Base-by-base conservation (phyloP, 1,140 invertebrate genomes). In the Diorhabda elongata region DNA sequence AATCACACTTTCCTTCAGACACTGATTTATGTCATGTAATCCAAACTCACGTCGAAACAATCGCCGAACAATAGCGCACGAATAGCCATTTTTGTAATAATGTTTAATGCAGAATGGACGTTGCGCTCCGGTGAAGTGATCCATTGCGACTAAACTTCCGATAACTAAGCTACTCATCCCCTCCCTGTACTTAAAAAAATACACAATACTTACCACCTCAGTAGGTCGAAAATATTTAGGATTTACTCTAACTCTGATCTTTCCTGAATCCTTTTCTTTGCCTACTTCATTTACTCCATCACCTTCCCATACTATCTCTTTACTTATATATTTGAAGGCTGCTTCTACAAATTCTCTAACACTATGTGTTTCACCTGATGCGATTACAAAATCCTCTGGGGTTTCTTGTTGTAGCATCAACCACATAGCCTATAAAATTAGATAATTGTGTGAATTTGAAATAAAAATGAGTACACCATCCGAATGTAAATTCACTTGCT, bases 371-470 rank as follows among this genome's bases (percentile, higher is more conserved):
- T 97, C 91, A 11, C 96, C 96, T 3, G 96, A 99, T 2, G 98
- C 95, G 75, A 99, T 96, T 2, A 99, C 97, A 86, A 92, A 99
- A 84, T 99, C 97, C 61, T 98, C 93, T 0, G 98, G 93, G 58
- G 84, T 82, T 0, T 96, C 88, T 80, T 94, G 91, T 81, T 99
- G 98, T n/a, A 99, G 84, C 94, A 99, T 99, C 78, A 97, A 81
- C 97, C 97, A 99, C 98, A 99, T 99, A 7, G 97, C 98, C 92
- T 97, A 78, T 4, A 83, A 64, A 52, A 3, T 52, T 52, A 8
- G 45, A 52, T 52, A 26, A 26, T 26, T 26, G 1, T 26, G 26
- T 26, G 26, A 26, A 26, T 26, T 26, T 26, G 26, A 26, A 26
- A 26, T 26, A 26, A 26, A 26, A 26, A 26, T 26, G 26, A 26